phyloP scores from a whole-genome alignment of 2,113 vertebrate genomes.

The Rhinolophus ferrumequinum region DNA sequence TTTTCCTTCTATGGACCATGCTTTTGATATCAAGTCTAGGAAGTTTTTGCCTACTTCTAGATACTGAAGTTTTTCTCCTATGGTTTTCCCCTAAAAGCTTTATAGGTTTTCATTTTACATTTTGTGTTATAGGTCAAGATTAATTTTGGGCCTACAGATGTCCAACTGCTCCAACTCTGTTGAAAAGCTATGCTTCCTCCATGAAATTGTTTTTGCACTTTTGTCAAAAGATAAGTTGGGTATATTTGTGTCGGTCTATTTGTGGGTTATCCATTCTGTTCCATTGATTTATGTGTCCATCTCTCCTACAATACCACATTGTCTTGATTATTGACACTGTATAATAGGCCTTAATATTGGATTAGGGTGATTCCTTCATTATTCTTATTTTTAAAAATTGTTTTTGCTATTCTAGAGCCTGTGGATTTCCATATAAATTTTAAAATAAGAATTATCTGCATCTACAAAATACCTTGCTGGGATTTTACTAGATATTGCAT shows the following conservation, averaged over 20 bases:
- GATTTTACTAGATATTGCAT: neutral
- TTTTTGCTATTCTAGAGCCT: neutral
- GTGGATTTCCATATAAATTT: neutral
- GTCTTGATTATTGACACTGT: neutral
- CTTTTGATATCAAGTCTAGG: neutral
- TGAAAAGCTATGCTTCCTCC: neutral
- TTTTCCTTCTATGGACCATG: neutral
- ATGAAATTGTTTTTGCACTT: neutral
- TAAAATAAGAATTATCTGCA: neutral
- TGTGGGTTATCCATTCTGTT: neutral
- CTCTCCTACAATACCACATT: neutral
- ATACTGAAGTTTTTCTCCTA: neutral
- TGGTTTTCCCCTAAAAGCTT: neutral
- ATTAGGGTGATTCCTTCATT: neutral
- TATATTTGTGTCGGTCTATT: neutral
- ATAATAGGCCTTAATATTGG: neutral
- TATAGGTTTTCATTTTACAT: neutral
- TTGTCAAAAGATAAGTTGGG: neutral
- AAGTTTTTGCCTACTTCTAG: neutral
- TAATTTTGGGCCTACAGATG: neutral
- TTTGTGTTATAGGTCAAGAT: neutral
- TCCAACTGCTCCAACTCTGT: neutral
- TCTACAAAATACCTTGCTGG: neutral
- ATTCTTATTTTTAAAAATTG: neutral
- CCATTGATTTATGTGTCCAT: neutral